Evolutionary conservation across 2,888 invertebrate genomes (phyloP).

Genomic region (Melanostoma scalare): DNA sequence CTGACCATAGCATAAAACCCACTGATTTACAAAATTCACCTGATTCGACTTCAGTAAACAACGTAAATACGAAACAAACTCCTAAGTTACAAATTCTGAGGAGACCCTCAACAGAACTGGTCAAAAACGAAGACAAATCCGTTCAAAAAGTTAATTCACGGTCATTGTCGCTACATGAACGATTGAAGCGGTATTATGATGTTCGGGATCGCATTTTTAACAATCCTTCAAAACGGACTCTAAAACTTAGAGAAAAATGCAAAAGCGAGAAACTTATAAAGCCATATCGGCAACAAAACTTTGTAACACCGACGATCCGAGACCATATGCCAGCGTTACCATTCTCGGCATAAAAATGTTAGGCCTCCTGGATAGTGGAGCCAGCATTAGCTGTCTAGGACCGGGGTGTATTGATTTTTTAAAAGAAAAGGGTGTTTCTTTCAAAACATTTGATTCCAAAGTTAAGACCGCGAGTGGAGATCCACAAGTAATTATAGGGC

Average conservation of each 20-base stretch:
- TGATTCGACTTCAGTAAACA: too few species aligned
- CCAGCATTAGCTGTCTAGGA: background rate
- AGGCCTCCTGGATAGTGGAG: background rate
- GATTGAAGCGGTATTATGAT: background rate
- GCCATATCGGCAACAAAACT: background rate
- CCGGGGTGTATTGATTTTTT: conserved; percentile 1
- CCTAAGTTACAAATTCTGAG: background rate
- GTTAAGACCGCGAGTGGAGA: conserved; percentile 10
- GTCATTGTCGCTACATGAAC: background rate
- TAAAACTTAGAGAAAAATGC: background rate
- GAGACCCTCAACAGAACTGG: too few species aligned
- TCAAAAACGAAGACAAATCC: too few species aligned
- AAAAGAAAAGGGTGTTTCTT: background rate
- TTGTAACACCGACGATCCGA: background rate
- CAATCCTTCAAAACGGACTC: too few species aligned
- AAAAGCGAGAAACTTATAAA: background rate
- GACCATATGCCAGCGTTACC: background rate
- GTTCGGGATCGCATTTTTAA: conserved; percentile 1
- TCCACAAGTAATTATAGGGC: background rate
- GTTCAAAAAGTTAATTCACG: too few species aligned
- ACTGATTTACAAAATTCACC: too few species aligned
- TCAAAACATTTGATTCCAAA: background rate
- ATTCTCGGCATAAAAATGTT: background rate
- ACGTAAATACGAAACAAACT: background rate
- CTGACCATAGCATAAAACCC: too few species aligned